These are phyloP conservation scores for Stegana nigrithorax DNA, from an alignment of 2,888 invertebrate genomes.

Conservation along the genomic window DNA sequence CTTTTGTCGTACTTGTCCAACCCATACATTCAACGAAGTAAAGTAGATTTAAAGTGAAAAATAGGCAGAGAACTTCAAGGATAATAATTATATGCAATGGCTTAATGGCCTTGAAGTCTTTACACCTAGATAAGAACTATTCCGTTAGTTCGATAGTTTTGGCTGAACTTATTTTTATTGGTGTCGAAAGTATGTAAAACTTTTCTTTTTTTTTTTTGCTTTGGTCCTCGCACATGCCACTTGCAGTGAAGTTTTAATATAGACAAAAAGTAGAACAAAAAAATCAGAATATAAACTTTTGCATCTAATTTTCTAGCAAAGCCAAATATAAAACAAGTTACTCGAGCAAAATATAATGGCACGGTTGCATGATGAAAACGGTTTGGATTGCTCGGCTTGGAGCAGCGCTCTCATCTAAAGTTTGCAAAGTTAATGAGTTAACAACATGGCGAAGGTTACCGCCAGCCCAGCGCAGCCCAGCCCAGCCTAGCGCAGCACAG, in stretches of 20 bases:
- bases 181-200: too few species aligned
- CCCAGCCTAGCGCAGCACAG: neutral
- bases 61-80: too few species aligned
- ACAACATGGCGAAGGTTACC: too few species aligned
- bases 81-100: too few species aligned
- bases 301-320: neutral
- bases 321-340: neutral
- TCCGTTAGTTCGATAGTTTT: too few species aligned
- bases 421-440: conserved; percentile 12
- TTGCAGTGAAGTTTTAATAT: neutral
- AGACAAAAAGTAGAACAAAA: neutral
- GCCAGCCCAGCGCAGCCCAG: neutral
- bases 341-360: too few species aligned
- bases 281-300: neutral
- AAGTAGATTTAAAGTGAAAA: too few species aligned
- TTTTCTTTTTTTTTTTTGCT: neutral
- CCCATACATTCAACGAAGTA: too few species aligned
- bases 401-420: neutral
- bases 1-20: too few species aligned
- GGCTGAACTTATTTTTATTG: too few species aligned
- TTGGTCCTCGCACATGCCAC: conserved; percentile 2
- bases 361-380: neutral
- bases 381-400: neutral
- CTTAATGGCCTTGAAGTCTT: too few species aligned
- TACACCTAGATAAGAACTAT: too few species aligned